Evolutionary conservation across 2,888 invertebrate species (phyloP).

Genomic region (Drosophila silvestris): DNA sequence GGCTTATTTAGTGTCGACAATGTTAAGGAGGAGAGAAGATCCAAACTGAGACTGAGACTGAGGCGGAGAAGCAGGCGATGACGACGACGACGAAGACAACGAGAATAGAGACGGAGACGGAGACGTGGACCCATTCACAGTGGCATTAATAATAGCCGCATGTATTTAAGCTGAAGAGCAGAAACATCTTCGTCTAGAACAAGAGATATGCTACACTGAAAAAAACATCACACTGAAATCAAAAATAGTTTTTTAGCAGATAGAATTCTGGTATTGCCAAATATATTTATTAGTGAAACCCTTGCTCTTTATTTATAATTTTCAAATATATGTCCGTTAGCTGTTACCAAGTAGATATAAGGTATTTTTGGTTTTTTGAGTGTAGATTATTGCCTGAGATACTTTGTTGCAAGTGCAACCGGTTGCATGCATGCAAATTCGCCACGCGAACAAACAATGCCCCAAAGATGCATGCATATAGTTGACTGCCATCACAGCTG

Average conservation of each 20-base stretch:
- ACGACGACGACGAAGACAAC: conserved; percentile 67
- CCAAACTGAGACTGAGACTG: background rate
- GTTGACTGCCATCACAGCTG: conserved; percentile 28
- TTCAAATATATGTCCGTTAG: background rate
- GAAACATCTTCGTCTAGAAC: conserved; percentile 22
- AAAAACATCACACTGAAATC: background rate
- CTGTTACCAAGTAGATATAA: background rate
- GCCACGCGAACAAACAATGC: conserved; percentile 74
- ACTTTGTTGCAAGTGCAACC: conserved; percentile 49
- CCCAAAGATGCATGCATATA: conserved; percentile 7
- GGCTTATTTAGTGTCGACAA: conserved; percentile 81
- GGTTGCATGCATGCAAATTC: conserved; percentile 80
- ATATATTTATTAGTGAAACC: background rate
- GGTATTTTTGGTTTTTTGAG: background rate
- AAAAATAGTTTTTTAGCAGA: background rate
- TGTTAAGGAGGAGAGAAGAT: conserved; percentile 26
- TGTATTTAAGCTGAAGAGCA: conserved; percentile 67
- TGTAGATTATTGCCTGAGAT: conserved; percentile 1
- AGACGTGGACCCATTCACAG: conserved; percentile 54
- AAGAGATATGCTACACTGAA: conserved; percentile 1
- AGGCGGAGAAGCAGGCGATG: background rate
- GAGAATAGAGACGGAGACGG: conserved; percentile 3
- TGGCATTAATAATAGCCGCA: conserved; percentile 64
- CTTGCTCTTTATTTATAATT: background rate
- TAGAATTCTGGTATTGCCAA: background rate